Evolutionary conservation across 2,888 invertebrate genomes (phyloP).

Genomic region (Neelides folsomi): DNA sequence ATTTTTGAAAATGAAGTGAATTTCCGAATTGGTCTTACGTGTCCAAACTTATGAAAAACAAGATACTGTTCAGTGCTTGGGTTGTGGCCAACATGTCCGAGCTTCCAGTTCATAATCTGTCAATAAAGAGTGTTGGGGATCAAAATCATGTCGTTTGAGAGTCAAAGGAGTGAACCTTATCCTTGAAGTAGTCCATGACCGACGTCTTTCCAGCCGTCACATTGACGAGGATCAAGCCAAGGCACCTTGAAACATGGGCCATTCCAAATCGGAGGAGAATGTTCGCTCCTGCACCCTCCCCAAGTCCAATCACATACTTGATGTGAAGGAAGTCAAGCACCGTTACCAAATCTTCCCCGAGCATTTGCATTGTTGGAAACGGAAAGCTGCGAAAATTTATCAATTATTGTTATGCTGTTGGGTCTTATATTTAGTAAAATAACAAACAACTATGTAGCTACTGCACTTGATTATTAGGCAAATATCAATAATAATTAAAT

Average conservation of each 20-base stretch:
- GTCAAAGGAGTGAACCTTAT: conserved; percentile 46
- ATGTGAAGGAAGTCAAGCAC: conserved; percentile 70
- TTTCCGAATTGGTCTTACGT: conserved; percentile 51
- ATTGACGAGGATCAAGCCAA: conserved; percentile 72
- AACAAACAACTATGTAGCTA: no score
- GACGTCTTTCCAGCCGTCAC: conserved; percentile 75
- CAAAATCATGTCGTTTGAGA: background rate
- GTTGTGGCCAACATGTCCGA: conserved; percentile 59
- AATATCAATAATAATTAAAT: no score
- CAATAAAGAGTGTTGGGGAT: conserved; percentile 17
- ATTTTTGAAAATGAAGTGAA: no score
- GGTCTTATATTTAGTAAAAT: no score
- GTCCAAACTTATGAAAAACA: conserved; percentile 79
- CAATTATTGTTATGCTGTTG: no score
- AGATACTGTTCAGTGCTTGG: conserved; percentile 78
- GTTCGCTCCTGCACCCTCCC: conserved; percentile 71
- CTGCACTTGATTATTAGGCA: no score
- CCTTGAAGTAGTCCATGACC: conserved; percentile 71
- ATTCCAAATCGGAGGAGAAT: conserved; percentile 71
- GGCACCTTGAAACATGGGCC: conserved; percentile 59
- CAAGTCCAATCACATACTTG: conserved; percentile 67
- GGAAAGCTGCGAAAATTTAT: conserved; percentile 50
- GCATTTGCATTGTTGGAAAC: conserved; percentile 65
- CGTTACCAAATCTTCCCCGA: conserved; percentile 68
- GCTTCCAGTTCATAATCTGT: conserved; percentile 68